phyloP scores from a whole-genome alignment of 2,797 vertebrate genomes.

The Cryptoprocta ferox region DNA sequence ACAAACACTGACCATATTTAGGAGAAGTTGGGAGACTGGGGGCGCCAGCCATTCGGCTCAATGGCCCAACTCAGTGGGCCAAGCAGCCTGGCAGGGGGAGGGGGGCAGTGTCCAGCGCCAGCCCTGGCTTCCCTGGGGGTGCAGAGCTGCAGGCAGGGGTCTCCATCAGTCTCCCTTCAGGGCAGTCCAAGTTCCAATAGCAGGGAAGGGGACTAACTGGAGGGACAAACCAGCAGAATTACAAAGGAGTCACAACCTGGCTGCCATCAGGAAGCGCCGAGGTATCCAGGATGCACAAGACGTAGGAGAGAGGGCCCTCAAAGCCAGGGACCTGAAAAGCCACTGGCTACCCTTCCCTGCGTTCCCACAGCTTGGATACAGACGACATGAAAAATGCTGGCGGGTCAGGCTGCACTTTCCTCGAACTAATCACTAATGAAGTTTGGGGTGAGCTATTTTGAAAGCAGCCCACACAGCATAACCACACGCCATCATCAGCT shows the following conservation, averaged over 20 bases:
- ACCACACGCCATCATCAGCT: slow-evolving; percentile 84
- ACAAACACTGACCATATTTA: slow-evolving; percentile 74
- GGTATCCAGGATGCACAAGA: neutral
- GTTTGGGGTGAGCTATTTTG: slow-evolving; percentile 87
- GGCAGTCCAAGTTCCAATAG: neutral
- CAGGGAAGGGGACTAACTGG: neutral
- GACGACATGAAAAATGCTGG: slow-evolving; percentile 41
- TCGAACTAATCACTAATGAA: slow-evolving; percentile 83
- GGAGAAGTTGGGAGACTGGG: slow-evolving; percentile 36
- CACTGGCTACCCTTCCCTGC: neutral
- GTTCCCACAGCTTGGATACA: neutral
- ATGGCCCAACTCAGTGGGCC: neutral
- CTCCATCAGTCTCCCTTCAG: neutral
- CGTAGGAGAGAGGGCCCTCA: too few species aligned
- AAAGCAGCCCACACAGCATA: slow-evolving; percentile 82
- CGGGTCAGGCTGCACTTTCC: slow-evolving; percentile 70
- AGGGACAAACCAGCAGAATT: neutral
- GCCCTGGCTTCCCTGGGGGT: neutral
- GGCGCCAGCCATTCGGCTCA: neutral
- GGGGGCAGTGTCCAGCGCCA: neutral
- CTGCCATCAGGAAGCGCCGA: neutral
- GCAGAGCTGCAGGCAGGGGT: neutral
- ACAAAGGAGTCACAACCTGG: neutral
- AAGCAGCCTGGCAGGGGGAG: neutral
- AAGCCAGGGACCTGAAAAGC: neutral